Base-by-base conservation (phyloP, 2,888 invertebrate species). In the Crematogaster levior region DNA sequence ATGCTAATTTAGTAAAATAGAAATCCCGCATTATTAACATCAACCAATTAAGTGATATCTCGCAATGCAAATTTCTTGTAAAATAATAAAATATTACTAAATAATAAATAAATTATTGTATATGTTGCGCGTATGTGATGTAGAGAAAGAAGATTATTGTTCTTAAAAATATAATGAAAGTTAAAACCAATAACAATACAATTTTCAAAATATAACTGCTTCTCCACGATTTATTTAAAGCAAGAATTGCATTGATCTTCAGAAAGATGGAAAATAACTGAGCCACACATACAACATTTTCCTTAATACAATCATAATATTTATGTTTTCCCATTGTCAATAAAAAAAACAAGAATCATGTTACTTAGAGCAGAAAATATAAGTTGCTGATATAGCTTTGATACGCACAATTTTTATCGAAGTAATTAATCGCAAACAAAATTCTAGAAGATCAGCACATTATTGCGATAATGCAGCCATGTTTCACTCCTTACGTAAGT, bases 381-480 rank as follows among this genome's bases (percentile, higher is more conserved):
- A 21, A 68, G 3, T 27, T 21, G 53, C 53, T 53, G 53, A 56
- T 30, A 21, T 9, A 34, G 30, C 10, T 61, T 46, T 34, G 6
- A 73, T 60, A 15, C 18, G 73, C 30, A 15, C 18, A 73, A 46
- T 15, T 46, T 46, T 43, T 21, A 60, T 46, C 30, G 27, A 73
- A 30, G 0, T 58, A 73, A 73, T 60, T 43, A 18, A 10, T 10
- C 30, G 15, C 27, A 1, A 15, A 21, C 40, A 58, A 27, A 46
- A 58, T 73, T 43, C 27, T 1, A n/a, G 1, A 58, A n/a, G 9
- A 58, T 73, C 1, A 34, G 10, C 46, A 5, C 18, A 34, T 73
- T 24, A 46, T 73, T 40, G 9, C 58, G 27, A 24, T 37, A 61
- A 9, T 21, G 15, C 15, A 37, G 3, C 7, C 15, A 7, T 18